These are phyloP conservation scores for Stratiomys singularior DNA, from an alignment of 2,888 invertebrate genomes.

Conservation along the genomic window DNA sequence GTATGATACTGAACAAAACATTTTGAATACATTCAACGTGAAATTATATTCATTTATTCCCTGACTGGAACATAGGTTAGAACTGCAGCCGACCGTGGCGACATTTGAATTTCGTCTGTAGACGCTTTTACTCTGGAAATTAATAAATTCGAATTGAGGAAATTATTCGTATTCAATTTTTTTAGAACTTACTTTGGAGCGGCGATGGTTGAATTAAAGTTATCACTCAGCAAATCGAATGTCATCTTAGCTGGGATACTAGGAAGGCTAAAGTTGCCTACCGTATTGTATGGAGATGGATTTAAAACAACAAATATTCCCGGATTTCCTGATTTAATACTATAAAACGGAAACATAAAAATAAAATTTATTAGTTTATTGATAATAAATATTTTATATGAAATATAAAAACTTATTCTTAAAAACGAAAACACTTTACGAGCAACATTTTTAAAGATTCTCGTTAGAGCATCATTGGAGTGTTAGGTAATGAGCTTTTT, in stretches of 20 bases:
- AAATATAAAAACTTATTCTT: too few relatives aligned
- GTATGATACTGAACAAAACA: constrained; percentile 10
- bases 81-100: constrained; percentile 73
- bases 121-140: constrained; percentile 70
- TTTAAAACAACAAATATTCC: constrained; percentile 80
- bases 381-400: too few relatives aligned
- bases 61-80: constrained; percentile 75
- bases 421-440: too few relatives aligned
- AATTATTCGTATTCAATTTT: not conserved
- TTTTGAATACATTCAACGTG: not conserved
- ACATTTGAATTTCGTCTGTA: constrained; percentile 70
- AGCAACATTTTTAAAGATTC: too few relatives aligned
- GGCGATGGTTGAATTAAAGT: constrained; percentile 62
- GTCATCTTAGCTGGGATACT: constrained; percentile 71
- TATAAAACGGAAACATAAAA: constrained; percentile 59
- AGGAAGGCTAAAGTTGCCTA: constrained; percentile 69
- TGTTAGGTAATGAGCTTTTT: too few relatives aligned
- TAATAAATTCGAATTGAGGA: not conserved
- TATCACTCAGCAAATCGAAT: constrained; percentile 69
- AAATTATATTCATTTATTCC: constrained; percentile 40
- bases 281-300: constrained; percentile 67
- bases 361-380: too few relatives aligned
- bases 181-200: constrained; percentile 56
- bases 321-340: constrained; percentile 78
- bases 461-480: too few relatives aligned